A percentile compares a stretch with the other conserved stretches of the same genome.
These are phyloP conservation scores for Cephus sareptanus DNA, from an alignment of 2,888 invertebrate species.

Conservation along the genomic window DNA sequence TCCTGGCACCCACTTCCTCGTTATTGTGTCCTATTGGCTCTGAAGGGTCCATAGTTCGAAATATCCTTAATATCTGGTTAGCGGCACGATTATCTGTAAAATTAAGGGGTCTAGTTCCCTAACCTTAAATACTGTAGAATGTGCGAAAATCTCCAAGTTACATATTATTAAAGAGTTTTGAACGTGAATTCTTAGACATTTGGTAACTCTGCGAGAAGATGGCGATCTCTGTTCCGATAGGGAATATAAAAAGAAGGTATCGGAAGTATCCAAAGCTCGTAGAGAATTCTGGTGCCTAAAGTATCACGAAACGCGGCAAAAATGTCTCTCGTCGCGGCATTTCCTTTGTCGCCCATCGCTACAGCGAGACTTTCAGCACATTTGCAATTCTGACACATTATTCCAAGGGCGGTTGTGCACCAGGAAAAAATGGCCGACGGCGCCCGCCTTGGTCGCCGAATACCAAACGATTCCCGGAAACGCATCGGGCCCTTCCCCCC, in stretches of 20 bases:
- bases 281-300: conserved; percentile 1
- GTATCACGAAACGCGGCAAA: conserved; percentile 13
- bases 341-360: not conserved
- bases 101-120: not conserved
- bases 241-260: not conserved
- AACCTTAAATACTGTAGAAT: not conserved
- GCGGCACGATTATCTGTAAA: not conserved
- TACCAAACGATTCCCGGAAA: conserved; percentile 52
- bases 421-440: conserved; percentile 22
- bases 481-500: conserved; percentile 2
- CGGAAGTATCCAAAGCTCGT: not conserved
- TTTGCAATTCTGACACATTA: conserved; percentile 54
- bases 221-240: not conserved
- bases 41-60: not conserved
- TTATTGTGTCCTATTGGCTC: not conserved
- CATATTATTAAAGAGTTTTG: not conserved
- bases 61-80: not conserved
- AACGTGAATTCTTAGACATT: not conserved
- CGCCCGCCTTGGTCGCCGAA: conserved; percentile 32
- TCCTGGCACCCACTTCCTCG: conserved; percentile 20
- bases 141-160: not conserved
- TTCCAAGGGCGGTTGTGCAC: conserved; percentile 11
- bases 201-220: not conserved
- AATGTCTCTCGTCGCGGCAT: conserved; percentile 9
- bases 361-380: conserved; percentile 21